Evolutionary conservation across 92 coral and sea anemone genomes (phyloP), one percentile per base, ranked within the genome.

Genomic region (Parazoanthus atlanticus): DNA sequence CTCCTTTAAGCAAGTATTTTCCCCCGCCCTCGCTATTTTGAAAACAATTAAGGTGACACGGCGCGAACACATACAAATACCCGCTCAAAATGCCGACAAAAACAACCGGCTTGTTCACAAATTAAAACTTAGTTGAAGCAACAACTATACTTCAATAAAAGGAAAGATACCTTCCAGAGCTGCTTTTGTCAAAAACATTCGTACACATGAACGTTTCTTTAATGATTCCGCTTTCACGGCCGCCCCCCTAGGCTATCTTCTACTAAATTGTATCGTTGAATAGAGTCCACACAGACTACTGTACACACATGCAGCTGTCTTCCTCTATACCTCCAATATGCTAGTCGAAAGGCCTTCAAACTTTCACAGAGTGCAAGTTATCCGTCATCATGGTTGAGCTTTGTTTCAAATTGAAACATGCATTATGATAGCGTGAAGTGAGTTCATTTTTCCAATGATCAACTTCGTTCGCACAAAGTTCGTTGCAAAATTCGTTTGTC

Each of bases 21-120:
- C 40, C 78, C 17, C 78, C 87, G 66, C 87, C 87, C n/a, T 84
- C 64, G 54, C 65, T 84, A 84, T 84, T 84, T 84, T 70, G 78
- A 46, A 70, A 84, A 84, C 77, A 84, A 84, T 84, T 71, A 70
- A 71, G 29, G 61, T 47, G 28, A 84, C 74, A 70, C n/a, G 65
- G 87, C 32, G 87, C 40, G 52, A 84, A 84, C 28, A 71, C 11
- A 58, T 16, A 70, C 64, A 84, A 69, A 70, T 84, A 84, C 47
- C 43, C n/a, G 28, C 40, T 32, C 67, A 84, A 49, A 84, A 84
- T 46, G 29, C 78, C 87, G 66, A 71, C 77, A 69, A 84, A 65
- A 84, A 72, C 87, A 84, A 72, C 65, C 64, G 87, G 61, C 61
- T 84, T 84, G 46, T 72, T 78, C 41, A 84, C 78, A 84, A 70